These are phyloP conservation scores for Actinernus sp. DNA, from an alignment of 92 coral and sea anemone genomes.

Conservation along the genomic window DNA sequence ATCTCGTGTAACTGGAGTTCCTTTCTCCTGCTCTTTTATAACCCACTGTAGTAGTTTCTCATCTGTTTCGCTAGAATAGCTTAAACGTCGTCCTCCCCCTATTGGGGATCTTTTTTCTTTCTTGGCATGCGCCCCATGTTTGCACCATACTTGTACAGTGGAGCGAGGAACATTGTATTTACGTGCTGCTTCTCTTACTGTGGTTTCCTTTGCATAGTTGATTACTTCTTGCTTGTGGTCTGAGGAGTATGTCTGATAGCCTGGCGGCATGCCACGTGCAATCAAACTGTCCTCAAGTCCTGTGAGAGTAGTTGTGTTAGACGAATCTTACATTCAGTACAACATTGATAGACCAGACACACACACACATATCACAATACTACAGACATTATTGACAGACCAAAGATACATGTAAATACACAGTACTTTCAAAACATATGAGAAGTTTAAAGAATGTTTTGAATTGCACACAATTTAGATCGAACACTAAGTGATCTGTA, in stretches of 20 bases:
- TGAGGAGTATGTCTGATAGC: slow-evolving; percentile 79
- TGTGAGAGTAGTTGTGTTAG: too few species aligned
- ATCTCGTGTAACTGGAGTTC: slow-evolving; percentile 95
- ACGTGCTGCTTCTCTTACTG: slow-evolving; percentile 87
- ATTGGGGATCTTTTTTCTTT: slow-evolving; percentile 80
- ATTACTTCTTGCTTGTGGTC: slow-evolving; percentile 92
- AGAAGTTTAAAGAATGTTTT: too few species aligned
- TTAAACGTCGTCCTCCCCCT: slow-evolving; percentile 88
- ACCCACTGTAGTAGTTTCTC: slow-evolving; percentile 95
- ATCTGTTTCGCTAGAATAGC: slow-evolving; percentile 98
- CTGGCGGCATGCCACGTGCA: slow-evolving; percentile 65
- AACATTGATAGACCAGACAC: too few species aligned
- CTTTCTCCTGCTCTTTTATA: slow-evolving; percentile 84
- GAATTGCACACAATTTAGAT: too few species aligned
- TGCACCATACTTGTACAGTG: slow-evolving; percentile 91
- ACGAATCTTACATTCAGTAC: too few species aligned
- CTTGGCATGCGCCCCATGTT: slow-evolving; percentile 73
- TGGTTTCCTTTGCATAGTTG: slow-evolving; percentile 85
- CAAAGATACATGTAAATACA: too few species aligned
- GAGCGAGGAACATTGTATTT: slow-evolving; percentile 87
- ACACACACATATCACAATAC: too few species aligned
- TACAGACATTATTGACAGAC: too few species aligned
- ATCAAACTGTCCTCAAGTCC: too few species aligned
- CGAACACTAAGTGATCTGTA: too few species aligned
- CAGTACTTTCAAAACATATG: too few species aligned